phyloP scores from a whole-genome alignment of 2,113 vertebrate genomes.

The Erythrocercus mccallii region DNA sequence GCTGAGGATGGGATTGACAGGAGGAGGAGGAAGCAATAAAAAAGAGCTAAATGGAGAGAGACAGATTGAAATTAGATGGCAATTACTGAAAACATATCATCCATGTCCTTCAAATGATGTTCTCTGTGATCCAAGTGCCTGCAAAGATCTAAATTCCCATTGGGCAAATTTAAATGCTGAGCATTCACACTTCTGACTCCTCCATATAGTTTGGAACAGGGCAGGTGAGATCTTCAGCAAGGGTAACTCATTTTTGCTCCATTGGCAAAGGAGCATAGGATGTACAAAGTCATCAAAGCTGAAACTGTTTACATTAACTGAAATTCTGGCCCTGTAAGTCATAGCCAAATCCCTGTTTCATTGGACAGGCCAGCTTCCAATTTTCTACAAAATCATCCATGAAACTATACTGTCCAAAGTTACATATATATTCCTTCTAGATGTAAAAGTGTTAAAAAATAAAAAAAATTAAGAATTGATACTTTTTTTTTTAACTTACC shows the following conservation, averaged over 20 bases:
- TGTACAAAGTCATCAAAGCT: background rate
- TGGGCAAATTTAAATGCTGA: background rate
- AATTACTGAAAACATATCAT: conserved; percentile 31
- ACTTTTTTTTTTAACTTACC: background rate
- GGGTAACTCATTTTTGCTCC: background rate
- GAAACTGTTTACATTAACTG: background rate
- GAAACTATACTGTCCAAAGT: background rate
- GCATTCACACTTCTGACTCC: background rate
- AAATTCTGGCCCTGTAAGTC: background rate
- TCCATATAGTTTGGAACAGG: background rate
- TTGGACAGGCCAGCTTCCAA: background rate
- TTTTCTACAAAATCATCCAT: background rate
- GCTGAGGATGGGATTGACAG: background rate
- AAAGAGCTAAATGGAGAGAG: conserved; percentile 1
- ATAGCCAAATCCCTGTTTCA: background rate
- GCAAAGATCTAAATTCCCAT: background rate
- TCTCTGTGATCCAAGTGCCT: background rate
- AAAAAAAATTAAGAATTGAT: background rate
- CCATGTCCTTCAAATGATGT: conserved; percentile 11
- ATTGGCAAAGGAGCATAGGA: background rate
- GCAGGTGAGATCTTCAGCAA: background rate
- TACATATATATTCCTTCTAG: background rate
- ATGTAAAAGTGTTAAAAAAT: background rate
- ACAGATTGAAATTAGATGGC: conserved; percentile 28
- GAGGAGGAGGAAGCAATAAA: conserved; percentile 9